Evolutionary conservation across 2,113 vertebrate genomes (phyloP).

Genomic region (Tyrannus savana): DNA sequence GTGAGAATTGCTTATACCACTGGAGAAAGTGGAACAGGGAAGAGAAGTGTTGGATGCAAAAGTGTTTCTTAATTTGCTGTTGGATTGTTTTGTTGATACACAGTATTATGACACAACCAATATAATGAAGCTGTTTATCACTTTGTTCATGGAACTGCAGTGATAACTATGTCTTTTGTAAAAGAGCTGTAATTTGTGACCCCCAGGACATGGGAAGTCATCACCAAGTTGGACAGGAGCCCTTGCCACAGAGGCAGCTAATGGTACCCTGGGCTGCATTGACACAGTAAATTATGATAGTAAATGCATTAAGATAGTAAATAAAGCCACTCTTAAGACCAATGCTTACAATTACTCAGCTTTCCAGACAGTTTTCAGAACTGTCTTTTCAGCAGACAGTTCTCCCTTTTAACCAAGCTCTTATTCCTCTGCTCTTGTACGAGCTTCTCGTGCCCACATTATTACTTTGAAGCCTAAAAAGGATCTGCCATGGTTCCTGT

Average conservation of each 20-base stretch:
- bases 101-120: background rate
- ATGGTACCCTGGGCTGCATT: background rate
- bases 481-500: background rate
- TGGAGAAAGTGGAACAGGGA: background rate
- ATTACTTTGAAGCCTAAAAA: background rate
- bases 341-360: background rate
- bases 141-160: background rate
- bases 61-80: background rate
- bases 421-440: background rate
- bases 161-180: background rate
- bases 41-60: background rate
- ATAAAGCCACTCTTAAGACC: background rate
- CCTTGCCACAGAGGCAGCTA: background rate
- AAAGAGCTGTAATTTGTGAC: background rate
- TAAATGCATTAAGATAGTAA: background rate
- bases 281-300: background rate
- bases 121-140: background rate
- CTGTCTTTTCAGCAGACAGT: too few species aligned
- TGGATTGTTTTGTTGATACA: background rate
- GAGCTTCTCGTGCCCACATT: background rate
- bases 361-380: too few species aligned
- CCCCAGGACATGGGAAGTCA: background rate
- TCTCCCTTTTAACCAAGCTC: background rate
- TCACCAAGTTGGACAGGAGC: background rate
- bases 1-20: background rate